Conservation (phyloP, 1,140 invertebrate genomes). For the Hydropsyche tenuis region DNA sequence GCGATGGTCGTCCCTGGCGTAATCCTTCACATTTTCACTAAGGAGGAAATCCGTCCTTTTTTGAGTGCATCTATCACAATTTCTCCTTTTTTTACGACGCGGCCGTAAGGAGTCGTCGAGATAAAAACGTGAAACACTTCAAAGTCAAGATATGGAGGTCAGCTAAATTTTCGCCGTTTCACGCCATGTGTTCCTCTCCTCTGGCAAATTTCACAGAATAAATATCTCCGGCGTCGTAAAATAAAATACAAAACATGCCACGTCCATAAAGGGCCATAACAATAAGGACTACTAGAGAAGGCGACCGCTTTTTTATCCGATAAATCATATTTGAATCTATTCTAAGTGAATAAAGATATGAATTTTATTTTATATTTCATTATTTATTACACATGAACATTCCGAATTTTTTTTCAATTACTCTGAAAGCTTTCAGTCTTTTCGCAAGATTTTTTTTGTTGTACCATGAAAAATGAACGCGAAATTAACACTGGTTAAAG, state of each 20-base stretch:
- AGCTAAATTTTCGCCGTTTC: conserved; percentile 10
- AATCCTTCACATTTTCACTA: conserved; percentile 15
- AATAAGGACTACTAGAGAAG: too few relatives aligned
- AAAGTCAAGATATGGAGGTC: conserved; percentile 8
- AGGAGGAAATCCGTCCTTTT: conserved; percentile 10
- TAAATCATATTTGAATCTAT: too few relatives aligned
- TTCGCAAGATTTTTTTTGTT: background rate
- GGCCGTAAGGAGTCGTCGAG: background rate
- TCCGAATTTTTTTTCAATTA: conserved; percentile 20
- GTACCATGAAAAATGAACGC: conserved; percentile 6
- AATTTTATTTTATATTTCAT: too few relatives aligned
- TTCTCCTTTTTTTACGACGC: conserved; percentile 11
- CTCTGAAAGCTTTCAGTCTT: conserved; percentile 14
- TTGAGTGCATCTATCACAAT: conserved; percentile 26
- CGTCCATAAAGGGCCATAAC: too few relatives aligned
- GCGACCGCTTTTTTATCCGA: too few relatives aligned
- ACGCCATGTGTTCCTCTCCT: background rate
- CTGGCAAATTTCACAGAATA: background rate
- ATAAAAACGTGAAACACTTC: conserved; percentile 25
- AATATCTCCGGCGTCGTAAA: too few relatives aligned
- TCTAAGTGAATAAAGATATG: too few relatives aligned
- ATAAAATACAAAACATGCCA: too few relatives aligned
- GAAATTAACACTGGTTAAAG: conserved; percentile 15
- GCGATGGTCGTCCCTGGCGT: background rate
- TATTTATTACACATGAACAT: too few relatives aligned